Base-by-base conservation (phyloP, 2,888 invertebrate genomes). In the Hymenopus coronatus region DNA sequence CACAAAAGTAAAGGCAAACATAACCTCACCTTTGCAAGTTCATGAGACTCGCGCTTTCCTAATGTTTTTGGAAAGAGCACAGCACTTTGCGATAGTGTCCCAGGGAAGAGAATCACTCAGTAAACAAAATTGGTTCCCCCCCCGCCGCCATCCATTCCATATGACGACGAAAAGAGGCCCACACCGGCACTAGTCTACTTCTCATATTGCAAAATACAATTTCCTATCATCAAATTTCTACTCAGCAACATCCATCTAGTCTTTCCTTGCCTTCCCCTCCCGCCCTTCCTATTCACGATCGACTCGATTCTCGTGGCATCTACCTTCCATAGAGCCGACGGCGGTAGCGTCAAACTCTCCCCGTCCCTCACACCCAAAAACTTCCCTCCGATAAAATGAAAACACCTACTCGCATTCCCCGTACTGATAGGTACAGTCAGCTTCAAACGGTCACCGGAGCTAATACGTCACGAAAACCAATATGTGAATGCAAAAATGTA, bases 211-310 rank as follows among this genome's bases (percentile, higher is more conserved):
- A 54, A 89, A 90, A 90, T 46, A 89, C 90, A 90, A 90, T 90
- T 90, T 90, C 89, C 89, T 86, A 82, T 89, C 90, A 90, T 90
- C 90, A 89, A 90, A 89, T 89, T 89, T 85, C 88, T 90, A 89
- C 89, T 86, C 85, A 20, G 86, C 87, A 81, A 86, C 86, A 87
- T 87, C 87, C 82, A 87, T 87, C 87, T 54, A 54, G 25, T 9
- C 83, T 28, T 84, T 27, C 46, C 30, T 20, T 27, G 3, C 88
- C 27, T 20, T 85, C 84, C 85, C 54, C n/a, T 46, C 46, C 0
- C 83, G n/a, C n/a, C 70, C 84, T n/a, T 81, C 30, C 25, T 15
- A 14, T 4, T 54, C 83, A 40, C 12, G 30, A n/a, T 88, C 81
- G 28, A 81, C 81, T 81, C 86, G 70, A 81, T 86, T 86, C 82